Evolutionary conservation across 2,888 invertebrate genomes (phyloP).

Genomic region (Chelonus formosanus): DNA sequence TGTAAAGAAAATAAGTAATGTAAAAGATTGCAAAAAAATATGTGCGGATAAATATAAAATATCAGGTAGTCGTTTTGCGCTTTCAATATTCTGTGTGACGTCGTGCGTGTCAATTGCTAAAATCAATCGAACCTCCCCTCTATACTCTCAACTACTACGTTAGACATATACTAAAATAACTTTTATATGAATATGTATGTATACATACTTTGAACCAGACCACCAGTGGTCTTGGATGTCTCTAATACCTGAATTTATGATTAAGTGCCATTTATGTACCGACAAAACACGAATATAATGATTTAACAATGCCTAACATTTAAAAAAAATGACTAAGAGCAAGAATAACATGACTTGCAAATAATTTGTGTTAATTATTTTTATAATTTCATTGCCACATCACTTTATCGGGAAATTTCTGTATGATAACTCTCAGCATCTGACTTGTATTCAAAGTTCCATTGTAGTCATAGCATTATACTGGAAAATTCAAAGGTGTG

Average conservation of each 20-base stretch:
- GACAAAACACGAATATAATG: constrained; percentile 27
- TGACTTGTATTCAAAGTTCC: neutral
- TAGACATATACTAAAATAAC: constrained; percentile 59
- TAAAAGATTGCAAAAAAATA: neutral
- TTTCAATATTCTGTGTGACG: constrained; percentile 13
- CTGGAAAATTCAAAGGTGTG: neutral
- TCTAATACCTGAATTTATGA: constrained; percentile 31
- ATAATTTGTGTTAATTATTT: constrained; percentile 24
- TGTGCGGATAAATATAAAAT: neutral
- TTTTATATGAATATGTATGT: constrained; percentile 44
- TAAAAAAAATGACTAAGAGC: constrained; percentile 8
- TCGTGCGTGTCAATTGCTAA: constrained; percentile 21
- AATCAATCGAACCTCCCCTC: constrained; percentile 35
- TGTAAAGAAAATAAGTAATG: neutral
- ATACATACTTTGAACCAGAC: constrained; percentile 46
- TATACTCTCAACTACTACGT: constrained; percentile 39
- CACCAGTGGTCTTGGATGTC: constrained; percentile 47
- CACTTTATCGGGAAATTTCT: too few relatives aligned
- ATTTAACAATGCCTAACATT: neutral
- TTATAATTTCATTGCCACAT: constrained; percentile 22
- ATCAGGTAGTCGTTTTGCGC: constrained; percentile 1
- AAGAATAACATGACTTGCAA: neutral
- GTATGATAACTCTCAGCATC: too few relatives aligned
- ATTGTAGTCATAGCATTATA: neutral
- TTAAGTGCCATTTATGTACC: constrained; percentile 13